These are phyloP conservation scores for Arctia plantaginis DNA, from an alignment of 2,888 invertebrate genomes.

Conservation along the genomic window DNA sequence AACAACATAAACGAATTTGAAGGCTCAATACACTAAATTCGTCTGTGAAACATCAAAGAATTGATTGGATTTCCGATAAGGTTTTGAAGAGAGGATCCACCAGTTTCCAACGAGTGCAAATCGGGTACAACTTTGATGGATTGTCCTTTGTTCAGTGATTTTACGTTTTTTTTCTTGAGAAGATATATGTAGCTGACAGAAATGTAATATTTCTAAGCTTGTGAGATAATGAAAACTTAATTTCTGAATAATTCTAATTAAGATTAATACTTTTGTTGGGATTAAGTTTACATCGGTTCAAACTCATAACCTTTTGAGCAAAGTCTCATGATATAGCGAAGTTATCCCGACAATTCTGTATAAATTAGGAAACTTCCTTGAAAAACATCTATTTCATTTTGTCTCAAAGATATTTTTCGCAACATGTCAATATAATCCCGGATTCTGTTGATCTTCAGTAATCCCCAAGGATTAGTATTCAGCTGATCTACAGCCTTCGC, in stretches of 20 bases:
- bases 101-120: background rate
- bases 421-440: background rate
- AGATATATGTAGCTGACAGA: background rate
- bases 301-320: background rate
- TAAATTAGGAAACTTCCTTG: background rate
- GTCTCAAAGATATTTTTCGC: background rate
- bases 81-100: background rate
- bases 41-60: conserved; percentile 10
- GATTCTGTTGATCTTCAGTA: conserved; percentile 2
- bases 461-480: background rate
- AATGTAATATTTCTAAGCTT: background rate
- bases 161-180: background rate
- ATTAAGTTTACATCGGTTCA: background rate
- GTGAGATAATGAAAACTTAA: no score
- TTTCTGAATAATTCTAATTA: background rate
- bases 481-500: background rate
- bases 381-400: background rate
- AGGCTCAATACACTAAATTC: background rate
- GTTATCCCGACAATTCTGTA: background rate
- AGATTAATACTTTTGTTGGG: background rate
- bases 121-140: background rate
- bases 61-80: conserved; percentile 17
- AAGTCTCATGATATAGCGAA: background rate
- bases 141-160: background rate
- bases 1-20: background rate